Evolutionary conservation across 2,797 vertebrate species (phyloP).

Genomic region (Urocyon cinereoargenteus): DNA sequence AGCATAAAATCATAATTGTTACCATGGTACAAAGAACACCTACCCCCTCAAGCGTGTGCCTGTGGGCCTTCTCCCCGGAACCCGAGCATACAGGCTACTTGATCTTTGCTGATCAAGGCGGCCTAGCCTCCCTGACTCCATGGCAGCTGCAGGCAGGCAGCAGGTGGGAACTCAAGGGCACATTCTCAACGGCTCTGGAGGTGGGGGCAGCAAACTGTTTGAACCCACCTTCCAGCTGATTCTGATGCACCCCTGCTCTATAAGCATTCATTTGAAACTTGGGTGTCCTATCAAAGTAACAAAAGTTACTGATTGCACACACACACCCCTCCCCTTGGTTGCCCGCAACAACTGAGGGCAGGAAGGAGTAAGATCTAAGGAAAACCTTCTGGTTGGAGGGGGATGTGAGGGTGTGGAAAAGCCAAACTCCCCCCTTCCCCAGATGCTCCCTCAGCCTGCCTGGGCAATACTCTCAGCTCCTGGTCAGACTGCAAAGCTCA

Average conservation of each 20-base stretch:
- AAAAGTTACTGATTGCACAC: not conserved
- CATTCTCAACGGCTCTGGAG: no score
- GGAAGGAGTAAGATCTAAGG: not conserved
- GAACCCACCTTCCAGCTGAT: not conserved
- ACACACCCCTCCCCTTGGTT: not conserved
- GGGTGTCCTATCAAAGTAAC: not conserved
- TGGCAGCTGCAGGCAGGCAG: not conserved
- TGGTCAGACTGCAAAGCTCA: not conserved
- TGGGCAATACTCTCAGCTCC: not conserved
- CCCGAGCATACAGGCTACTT: not conserved
- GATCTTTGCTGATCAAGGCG: not conserved
- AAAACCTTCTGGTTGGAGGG: no score
- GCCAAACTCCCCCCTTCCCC: not conserved
- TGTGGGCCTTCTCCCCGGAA: not conserved
- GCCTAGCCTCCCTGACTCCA: not conserved
- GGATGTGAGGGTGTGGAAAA: not conserved
- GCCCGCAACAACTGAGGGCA: no score
- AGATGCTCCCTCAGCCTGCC: not conserved
- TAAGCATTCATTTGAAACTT: not conserved
- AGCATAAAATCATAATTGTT: not conserved
- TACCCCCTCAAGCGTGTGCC: not conserved
- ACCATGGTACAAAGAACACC: not conserved
- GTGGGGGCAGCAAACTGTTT: not conserved
- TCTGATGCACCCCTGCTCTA: not conserved
- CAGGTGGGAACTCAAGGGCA: not conserved